Evolutionary conservation across 2,888 invertebrate genomes (phyloP).

Genomic region (Philereme vetulata): DNA sequence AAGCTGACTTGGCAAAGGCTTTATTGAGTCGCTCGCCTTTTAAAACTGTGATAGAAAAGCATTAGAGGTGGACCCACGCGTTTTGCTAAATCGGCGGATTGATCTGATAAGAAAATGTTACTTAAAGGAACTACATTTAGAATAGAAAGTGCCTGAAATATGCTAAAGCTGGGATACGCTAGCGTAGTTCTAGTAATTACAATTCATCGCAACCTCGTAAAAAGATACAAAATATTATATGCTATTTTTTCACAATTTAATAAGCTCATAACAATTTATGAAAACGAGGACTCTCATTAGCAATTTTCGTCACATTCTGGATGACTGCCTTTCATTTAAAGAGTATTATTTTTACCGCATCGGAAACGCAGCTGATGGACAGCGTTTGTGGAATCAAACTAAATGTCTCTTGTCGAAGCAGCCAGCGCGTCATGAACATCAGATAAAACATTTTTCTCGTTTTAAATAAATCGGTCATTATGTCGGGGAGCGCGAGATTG

Average conservation of each 20-base stretch:
- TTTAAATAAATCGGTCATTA: conserved; percentile 67
- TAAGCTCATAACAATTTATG: conserved; percentile 10
- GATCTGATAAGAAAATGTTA: neutral
- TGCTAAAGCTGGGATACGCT: neutral
- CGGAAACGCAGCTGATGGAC: conserved; percentile 22
- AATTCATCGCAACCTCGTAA: neutral
- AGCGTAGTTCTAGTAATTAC: neutral
- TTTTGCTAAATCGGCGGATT: conserved; percentile 9
- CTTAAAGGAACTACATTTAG: neutral
- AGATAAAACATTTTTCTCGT: conserved; percentile 65
- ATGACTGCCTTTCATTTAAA: too few species aligned
- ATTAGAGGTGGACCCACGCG: conserved; percentile 13
- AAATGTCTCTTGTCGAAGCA: conserved; percentile 36
- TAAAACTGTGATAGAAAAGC: conserved; percentile 21
- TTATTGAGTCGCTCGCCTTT: conserved; percentile 20
- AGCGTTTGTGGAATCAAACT: conserved; percentile 28
- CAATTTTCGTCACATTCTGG: conserved; percentile 12
- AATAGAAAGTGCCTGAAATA: neutral
- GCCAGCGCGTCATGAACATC: conserved; percentile 44
- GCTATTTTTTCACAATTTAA: neutral
- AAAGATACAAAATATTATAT: neutral
- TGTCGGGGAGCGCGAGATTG: conserved; percentile 54
- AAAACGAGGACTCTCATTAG: conserved; percentile 13
- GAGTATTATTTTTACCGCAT: neutral
- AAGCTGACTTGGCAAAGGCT: conserved; percentile 23